Percentiles rank a stretch among this genome's conserved stretches.
phyloP scores from a whole-genome alignment of 2,888 invertebrate genomes.

The Diaphora mendica region DNA sequence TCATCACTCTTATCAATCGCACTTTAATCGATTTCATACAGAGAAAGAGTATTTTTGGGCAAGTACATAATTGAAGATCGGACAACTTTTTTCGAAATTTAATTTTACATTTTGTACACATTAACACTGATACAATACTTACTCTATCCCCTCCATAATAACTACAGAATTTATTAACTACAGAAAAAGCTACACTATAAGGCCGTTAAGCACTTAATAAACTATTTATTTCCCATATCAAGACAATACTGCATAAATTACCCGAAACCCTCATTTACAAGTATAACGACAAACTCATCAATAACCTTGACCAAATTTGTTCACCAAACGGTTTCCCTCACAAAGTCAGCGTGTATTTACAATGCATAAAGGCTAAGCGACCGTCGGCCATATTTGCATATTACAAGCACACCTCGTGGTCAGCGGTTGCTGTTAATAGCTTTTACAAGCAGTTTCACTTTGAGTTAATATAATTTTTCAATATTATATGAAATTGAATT shows the following conservation, averaged over 20 bases:
- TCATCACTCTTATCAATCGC: too few relatives aligned
- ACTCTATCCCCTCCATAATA: too few relatives aligned
- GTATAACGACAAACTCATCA: conserved; percentile 59
- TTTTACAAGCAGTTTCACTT: conserved; percentile 22
- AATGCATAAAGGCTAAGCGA: conserved; percentile 43
- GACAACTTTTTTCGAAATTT: too few relatives aligned
- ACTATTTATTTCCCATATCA: conserved; percentile 35
- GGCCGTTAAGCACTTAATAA: conserved; percentile 21
- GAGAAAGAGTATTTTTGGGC: too few relatives aligned
- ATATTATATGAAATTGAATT: conserved; percentile 18
- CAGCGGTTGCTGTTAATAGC: conserved; percentile 42
- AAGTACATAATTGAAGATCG: too few relatives aligned
- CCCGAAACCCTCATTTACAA: conserved; percentile 44
- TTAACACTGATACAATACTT: too few relatives aligned
- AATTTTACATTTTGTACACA: too few relatives aligned
- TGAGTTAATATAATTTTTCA: conserved; percentile 20
- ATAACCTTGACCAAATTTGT: conserved; percentile 62
- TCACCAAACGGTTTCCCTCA: conserved; percentile 52
- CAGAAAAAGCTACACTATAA: conserved; percentile 1
- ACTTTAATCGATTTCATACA: too few relatives aligned
- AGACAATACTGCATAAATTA: conserved; percentile 47
- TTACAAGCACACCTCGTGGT: conserved; percentile 36
- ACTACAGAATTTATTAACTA: background rate
- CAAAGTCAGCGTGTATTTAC: conserved; percentile 49
- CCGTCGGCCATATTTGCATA: conserved; percentile 49